Base-by-base conservation (phyloP, 1,140 invertebrate genomes). In the Daktulosphaira vitifoliae region DNA sequence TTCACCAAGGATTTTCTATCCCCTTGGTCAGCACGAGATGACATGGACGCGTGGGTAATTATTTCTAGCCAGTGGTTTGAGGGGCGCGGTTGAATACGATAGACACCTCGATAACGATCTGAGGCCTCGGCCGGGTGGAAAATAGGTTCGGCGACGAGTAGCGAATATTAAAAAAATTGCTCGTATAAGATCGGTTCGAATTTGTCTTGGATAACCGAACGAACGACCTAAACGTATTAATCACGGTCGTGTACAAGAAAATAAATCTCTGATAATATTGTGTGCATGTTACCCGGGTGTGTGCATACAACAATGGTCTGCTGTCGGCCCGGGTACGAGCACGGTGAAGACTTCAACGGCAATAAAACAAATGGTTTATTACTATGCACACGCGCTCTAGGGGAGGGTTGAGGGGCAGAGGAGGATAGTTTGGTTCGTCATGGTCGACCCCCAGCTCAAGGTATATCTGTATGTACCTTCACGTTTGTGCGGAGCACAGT, bases 401-500 rank as follows among this genome's bases (percentile, higher is more conserved):
- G 33, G 33, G 18, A 1, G 33, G 33, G 51, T 38, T 16, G 4
- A 11, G 18, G 51, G 51, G 53, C 33, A 56, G 38, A 42, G 38
- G 38, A 25, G 22, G 23, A 56, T 18, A 37, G 53, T 56, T 26
- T 37, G 38, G 53, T 56, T 56, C 53, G 54, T 59, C 39, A 59
- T 26, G 54, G 54, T 59, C 54, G 54, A 59, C 54, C 54, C 38
- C 38, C 39, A 22, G 11, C 7, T n/a, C 0, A 44, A 26, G 53
- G 38, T 54, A 38, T 16, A 37, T 18, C 26, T 53, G 18, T 22
- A 39, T n/a, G 18, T 56, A 13, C 37, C 38, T 44, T 56, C 53
- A 56, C 53, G 39, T 44, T 44, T 59, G 54, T 29, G 39, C 54
- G 54, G 54, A 59, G 54, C 25, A 59, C 54, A 26, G 54, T 44